A percentile compares a stretch with the other conserved stretches of the same genome.
Evolutionary conservation across 2,888 invertebrate genomes (phyloP).

Genomic region (Pseudeuparius sepicola): DNA sequence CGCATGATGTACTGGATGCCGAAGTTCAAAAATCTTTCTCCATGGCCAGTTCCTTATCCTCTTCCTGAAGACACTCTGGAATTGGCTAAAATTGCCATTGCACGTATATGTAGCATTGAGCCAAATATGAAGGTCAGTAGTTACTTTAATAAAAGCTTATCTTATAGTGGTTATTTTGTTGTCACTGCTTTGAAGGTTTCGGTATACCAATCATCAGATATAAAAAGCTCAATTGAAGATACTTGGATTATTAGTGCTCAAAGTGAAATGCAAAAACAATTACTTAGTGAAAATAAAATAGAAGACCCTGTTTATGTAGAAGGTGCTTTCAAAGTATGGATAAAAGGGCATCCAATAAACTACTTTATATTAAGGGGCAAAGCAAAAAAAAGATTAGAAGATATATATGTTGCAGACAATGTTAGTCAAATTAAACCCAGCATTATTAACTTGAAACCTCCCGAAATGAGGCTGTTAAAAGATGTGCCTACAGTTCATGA

Average conservation of each 20-base stretch:
- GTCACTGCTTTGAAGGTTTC: constrained; percentile 22
- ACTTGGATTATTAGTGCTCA: constrained; percentile 91
- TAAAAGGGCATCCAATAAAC: constrained; percentile 62
- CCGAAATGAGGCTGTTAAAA: constrained; percentile 36
- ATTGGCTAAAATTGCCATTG: constrained; percentile 72
- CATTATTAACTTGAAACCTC: constrained; percentile 40
- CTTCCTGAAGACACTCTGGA: constrained; percentile 69
- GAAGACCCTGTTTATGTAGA: constrained; percentile 66
- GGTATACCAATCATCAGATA: constrained; percentile 49
- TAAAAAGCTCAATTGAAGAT: constrained; percentile 68
- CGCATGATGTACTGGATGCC: constrained; percentile 88
- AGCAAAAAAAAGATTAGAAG: constrained; percentile 42
- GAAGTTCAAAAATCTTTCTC: constrained; percentile 83
- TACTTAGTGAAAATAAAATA: constrained; percentile 55
- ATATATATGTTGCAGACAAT: constrained; percentile 57
- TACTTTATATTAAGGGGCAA: constrained; percentile 78
- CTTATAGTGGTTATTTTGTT: no score
- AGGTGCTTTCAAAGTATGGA: constrained; percentile 74
- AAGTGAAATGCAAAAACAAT: constrained; percentile 60
- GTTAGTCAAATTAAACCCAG: constrained; percentile 57
- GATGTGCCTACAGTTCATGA: constrained; percentile 68
- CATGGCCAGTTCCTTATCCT: constrained; percentile 71
- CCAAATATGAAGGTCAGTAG: constrained; percentile 23
- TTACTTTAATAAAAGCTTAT: no score
- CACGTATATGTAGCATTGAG: constrained; percentile 78